Percentiles rank a stretch among this genome's conserved stretches.
Evolutionary conservation across 2,888 invertebrate genomes (phyloP).

Genomic region (Mythimna loreyi): DNA sequence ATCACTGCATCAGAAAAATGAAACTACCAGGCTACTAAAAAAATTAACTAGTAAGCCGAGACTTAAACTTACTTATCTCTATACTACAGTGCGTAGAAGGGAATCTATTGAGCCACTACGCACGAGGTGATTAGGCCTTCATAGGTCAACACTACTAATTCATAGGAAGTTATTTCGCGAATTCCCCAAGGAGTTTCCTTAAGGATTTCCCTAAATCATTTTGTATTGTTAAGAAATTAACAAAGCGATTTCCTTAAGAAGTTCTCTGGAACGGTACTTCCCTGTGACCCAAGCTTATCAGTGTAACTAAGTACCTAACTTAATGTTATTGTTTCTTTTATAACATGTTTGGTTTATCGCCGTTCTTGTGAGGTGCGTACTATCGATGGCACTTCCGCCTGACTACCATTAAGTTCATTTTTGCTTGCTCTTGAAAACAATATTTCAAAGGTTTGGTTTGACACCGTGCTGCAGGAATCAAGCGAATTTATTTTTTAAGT

Average conservation of each 20-base stretch:
- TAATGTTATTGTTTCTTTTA: background rate
- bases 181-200: background rate
- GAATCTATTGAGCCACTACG: background rate
- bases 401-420: no score
- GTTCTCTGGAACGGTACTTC: background rate
- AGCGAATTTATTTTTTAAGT: no score
- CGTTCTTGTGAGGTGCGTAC: no score
- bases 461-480: no score
- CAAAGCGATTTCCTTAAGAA: background rate
- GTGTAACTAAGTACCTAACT: background rate
- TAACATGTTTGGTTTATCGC: no score
- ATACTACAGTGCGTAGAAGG: background rate
- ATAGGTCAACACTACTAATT: background rate
- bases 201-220: background rate
- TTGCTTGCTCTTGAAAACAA: no score
- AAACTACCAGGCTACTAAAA: no score
- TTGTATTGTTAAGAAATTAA: background rate
- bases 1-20: no score
- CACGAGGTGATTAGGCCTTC: background rate
- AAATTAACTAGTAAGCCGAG: no score
- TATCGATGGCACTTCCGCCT: no score
- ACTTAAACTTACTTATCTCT: background rate
- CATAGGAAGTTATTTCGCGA: background rate
- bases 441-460: no score
- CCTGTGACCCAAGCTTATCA: background rate